Percentiles rank a stretch among this genome's conserved stretches.
phyloP scores from a whole-genome alignment of 2,888 invertebrate genomes.

The Erebia epiphron region DNA sequence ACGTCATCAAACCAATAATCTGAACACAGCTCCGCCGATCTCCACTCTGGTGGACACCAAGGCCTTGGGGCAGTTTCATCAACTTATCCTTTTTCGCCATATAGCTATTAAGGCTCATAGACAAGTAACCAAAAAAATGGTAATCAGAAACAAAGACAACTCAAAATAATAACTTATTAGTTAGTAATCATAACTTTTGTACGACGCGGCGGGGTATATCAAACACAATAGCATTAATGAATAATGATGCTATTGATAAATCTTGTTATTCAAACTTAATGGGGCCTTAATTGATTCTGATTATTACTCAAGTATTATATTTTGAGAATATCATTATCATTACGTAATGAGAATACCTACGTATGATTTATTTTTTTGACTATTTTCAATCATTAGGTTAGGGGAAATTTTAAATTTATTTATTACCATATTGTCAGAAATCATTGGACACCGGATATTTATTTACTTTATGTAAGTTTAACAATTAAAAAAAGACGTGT shows the following conservation, averaged over 20 bases:
- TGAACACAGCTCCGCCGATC: no score
- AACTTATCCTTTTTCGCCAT: no score
- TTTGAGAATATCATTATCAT: neutral
- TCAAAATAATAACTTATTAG: neutral
- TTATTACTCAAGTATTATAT: slow-evolving; percentile 9
- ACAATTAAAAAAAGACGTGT: no score
- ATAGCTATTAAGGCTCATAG: no score
- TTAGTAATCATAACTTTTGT: neutral
- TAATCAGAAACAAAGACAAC: neutral
- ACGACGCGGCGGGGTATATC: neutral
- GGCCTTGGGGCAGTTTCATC: no score
- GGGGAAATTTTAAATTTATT: no score
- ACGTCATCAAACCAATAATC: no score
- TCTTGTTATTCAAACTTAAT: slow-evolving; percentile 17
- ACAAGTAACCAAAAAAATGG: no score
- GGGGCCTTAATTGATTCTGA: slow-evolving; percentile 20
- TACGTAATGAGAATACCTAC: neutral
- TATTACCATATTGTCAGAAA: no score
- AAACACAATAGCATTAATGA: slow-evolving; percentile 12
- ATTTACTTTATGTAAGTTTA: no score
- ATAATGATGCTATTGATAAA: slow-evolving; percentile 14
- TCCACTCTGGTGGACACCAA: no score
- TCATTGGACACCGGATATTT: no score
- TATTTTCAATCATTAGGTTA: neutral
- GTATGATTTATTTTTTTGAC: neutral